Percentiles rank a stretch among this genome's conserved stretches.
Conservation (phyloP, 2,113 vertebrate genomes). For the Plotosus lineatus region DNA sequence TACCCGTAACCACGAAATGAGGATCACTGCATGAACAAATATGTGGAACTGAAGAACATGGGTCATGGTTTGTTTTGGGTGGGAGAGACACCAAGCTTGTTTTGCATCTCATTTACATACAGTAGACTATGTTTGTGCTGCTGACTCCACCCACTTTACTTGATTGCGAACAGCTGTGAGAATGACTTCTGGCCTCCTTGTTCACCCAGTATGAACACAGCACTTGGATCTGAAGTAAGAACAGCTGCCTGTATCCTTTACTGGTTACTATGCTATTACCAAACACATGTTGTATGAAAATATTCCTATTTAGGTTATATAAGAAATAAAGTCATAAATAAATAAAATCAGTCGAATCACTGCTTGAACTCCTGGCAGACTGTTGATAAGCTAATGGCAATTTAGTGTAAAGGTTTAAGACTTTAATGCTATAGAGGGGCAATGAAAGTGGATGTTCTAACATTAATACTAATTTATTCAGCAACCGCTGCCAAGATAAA, state of each 20-base stretch:
- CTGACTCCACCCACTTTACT: background rate
- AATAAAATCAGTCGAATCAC: background rate
- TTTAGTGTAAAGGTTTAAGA: background rate
- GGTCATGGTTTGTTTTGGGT: background rate
- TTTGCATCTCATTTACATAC: background rate
- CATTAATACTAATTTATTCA: constrained; percentile 1
- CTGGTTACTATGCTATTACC: background rate
- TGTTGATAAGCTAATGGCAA: background rate
- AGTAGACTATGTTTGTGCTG: background rate
- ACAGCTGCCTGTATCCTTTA: background rate
- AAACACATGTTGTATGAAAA: background rate
- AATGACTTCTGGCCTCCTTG: background rate
- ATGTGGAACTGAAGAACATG: background rate
- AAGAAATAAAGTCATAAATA: background rate
- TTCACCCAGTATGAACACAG: background rate
- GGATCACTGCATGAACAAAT: background rate
- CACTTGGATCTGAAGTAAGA: background rate
- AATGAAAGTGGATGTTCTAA: background rate
- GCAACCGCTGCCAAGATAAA: background rate
- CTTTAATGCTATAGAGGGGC: background rate
- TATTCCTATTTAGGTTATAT: background rate
- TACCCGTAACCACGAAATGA: background rate
- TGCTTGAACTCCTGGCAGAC: background rate
- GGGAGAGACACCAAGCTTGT: background rate
- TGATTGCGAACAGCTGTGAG: background rate